Evolutionary conservation across 2,888 invertebrate species (phyloP), one percentile per base, ranked within the genome.

Genomic region (Lomographa bimaculata): DNA sequence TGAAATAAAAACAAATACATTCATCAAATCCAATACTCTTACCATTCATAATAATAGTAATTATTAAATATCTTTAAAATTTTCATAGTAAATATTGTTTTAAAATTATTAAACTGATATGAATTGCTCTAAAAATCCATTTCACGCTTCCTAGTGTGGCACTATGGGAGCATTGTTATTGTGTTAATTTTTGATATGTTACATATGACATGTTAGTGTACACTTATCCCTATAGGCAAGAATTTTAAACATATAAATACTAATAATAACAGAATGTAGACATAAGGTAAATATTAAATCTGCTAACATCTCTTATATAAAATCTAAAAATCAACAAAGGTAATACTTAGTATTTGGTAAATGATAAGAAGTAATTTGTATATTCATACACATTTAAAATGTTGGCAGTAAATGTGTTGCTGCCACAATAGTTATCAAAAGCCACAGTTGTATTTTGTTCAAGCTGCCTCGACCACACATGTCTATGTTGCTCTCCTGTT

Each of bases 401-500:
- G n/a, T n/a, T n/a, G n/a, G n/a, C n/a, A n/a, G n/a, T n/a, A n/a
- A n/a, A 18, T 17, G 55, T 33, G 68, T 37, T 23, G 60, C 32
- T 26, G 64, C 37, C 43, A 71, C 12, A 30, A 71, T 36, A 37
- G 54, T 65, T 8, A 74, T 38, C 8, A 63, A 51, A 26, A 68
- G 43, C 72, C 72, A 75, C 2, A 65, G 52, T 23, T 64, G 43
- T 32, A 55, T 57, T 44, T 52, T 64, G 19, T 55, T 53, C 3
- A 64, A 73, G 25, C 76, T 82, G 33, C 83, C 83, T 6, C 90
- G 82, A 23, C 93, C 93, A 56, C 93, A 93, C 77, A 93, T 89
- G 61, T 93, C 92, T 40, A 93, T 93, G 62, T 91, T 90, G 72
- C 92, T 92, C 62, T 93, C 93, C 93, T 92, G 79, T n/a, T n/a